phyloP scores from a whole-genome alignment of 2,888 invertebrate species.

The Hemistola chrysoprasaria region DNA sequence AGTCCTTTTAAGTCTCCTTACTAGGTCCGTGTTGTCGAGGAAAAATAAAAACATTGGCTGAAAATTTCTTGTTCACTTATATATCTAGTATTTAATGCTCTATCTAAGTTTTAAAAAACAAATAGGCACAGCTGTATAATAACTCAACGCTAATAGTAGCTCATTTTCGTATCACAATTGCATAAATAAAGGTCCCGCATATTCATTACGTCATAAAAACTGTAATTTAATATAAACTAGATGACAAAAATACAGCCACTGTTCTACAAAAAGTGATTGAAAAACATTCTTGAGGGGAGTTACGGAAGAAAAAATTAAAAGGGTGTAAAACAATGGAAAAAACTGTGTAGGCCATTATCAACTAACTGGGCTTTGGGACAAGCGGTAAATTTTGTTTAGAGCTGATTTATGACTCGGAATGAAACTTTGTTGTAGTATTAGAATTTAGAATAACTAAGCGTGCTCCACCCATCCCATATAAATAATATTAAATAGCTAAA shows the following conservation, averaged over 20 bases:
- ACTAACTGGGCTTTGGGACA: constrained; percentile 69
- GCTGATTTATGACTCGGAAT: constrained; percentile 57
- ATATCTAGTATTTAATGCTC: no score
- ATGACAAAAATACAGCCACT: constrained; percentile 76
- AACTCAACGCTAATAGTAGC: constrained; percentile 60
- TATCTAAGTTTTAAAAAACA: constrained; percentile 5
- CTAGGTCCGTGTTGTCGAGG: no score
- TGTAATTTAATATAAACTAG: constrained; percentile 81
- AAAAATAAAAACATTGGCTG: no score
- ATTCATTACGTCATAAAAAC: constrained; percentile 75
- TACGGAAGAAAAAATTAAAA: constrained; percentile 58
- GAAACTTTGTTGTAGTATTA: constrained; percentile 1
- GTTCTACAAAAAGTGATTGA: constrained; percentile 59
- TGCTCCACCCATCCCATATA: no score
- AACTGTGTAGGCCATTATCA: constrained; percentile 55
- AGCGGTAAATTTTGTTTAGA: constrained; percentile 72
- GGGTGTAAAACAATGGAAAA: constrained; percentile 72
- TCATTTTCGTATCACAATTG: constrained; percentile 66
- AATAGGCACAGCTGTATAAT: constrained; percentile 34
- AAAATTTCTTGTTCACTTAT: no score
- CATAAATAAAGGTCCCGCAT: constrained; percentile 67
- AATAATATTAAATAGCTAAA: no score
- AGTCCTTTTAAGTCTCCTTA: no score
- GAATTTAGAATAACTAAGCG: no score
- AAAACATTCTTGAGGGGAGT: constrained; percentile 58